phyloP scores from a whole-genome alignment of 2,888 invertebrate species.

The Rhorus exstirpatorius region DNA sequence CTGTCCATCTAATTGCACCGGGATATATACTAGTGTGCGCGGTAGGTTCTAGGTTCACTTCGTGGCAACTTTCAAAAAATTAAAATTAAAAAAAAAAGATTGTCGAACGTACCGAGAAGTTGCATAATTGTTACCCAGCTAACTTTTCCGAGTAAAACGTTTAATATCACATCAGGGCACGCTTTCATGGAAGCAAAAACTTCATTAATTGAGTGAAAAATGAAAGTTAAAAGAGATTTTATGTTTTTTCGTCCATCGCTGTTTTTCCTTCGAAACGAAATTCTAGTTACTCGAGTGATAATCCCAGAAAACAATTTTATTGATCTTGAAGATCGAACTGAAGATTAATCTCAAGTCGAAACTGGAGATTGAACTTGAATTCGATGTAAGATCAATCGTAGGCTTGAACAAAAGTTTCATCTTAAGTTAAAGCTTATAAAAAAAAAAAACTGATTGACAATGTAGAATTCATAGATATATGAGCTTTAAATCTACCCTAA shows the following conservation, averaged over 20 bases:
- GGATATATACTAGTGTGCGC: background rate
- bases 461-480: no score
- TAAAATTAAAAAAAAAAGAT: background rate
- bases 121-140: slow-evolving; percentile 37
- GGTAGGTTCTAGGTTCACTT: slow-evolving; percentile 25
- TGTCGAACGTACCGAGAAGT: slow-evolving; percentile 6
- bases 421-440: no score
- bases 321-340: background rate
- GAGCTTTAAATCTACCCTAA: no score
- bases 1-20: slow-evolving; percentile 25
- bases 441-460: no score
- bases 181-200: background rate
- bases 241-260: background rate
- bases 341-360: background rate
- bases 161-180: background rate
- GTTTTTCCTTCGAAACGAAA: background rate
- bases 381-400: no score
- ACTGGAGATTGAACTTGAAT: no score
- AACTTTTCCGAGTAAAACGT: slow-evolving; percentile 29
- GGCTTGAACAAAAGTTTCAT: no score
- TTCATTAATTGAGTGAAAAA: no score
- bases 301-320: background rate
- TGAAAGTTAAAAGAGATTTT: no score
- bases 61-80: slow-evolving; percentile 9
- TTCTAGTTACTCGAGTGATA: background rate